Percentiles rank a stretch among this genome's conserved stretches.
Evolutionary conservation across 2,888 invertebrate genomes (phyloP).

Genomic region (Leptopilina myrica): DNA sequence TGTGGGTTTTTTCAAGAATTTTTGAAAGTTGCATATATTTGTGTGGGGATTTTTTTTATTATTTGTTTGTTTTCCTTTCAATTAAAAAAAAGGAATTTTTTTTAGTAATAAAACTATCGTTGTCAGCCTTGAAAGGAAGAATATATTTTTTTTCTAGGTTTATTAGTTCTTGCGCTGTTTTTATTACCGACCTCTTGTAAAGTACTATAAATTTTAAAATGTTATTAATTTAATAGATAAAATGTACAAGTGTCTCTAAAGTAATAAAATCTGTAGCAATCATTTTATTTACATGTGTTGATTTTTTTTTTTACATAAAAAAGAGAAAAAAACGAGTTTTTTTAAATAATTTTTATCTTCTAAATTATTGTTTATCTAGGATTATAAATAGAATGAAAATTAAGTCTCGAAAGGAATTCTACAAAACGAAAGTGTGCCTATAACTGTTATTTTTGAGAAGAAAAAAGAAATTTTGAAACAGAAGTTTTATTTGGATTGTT

Average conservation of each 20-base stretch:
- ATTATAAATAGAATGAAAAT: neutral
- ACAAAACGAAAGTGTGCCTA: too few species aligned
- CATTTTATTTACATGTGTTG: slow-evolving; percentile 3
- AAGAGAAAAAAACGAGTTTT: neutral
- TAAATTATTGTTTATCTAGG: neutral
- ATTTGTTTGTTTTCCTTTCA: slow-evolving; percentile 2
- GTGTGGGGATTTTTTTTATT: too few species aligned
- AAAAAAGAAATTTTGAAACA: too few species aligned
- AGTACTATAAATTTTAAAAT: neutral
- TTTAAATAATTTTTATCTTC: neutral
- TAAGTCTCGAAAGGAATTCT: neutral
- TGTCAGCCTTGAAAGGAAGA: neutral
- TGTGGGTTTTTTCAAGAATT: too few species aligned
- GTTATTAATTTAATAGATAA: neutral
- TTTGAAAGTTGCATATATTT: too few species aligned
- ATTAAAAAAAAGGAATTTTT: neutral
- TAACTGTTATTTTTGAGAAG: too few species aligned
- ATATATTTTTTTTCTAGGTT: neutral
- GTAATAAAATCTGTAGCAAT: slow-evolving; percentile 5
- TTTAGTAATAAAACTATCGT: slow-evolving; percentile 4
- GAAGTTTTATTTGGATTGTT: too few species aligned
- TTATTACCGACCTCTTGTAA: neutral
- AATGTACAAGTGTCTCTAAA: slow-evolving; percentile 1
- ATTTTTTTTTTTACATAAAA: neutral
- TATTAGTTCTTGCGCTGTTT: slow-evolving; percentile 8